Conservation (phyloP, 2,113 vertebrate species). For the Phainopepla nitens region DNA sequence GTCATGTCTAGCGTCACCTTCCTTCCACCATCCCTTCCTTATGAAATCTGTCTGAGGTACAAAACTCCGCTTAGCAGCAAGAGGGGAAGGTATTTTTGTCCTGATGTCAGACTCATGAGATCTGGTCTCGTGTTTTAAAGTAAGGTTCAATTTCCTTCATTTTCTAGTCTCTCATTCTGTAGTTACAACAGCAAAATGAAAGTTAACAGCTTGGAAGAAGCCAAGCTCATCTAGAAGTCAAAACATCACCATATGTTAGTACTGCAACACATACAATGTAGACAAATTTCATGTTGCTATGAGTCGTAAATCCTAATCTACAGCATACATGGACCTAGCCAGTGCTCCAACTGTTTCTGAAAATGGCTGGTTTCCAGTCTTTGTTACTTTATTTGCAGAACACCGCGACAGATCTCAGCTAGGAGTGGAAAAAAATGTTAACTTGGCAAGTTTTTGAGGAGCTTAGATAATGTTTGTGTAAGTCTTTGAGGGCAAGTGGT, state of each 20-base stretch:
- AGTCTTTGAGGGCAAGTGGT: not conserved
- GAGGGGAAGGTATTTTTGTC: not conserved
- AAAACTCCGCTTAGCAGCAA: not conserved
- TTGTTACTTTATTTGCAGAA: not conserved
- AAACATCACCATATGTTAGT: constrained; percentile 24
- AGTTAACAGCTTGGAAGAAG: constrained; percentile 25
- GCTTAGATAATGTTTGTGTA: not conserved
- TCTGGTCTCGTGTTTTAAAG: not conserved
- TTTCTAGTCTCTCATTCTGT: not conserved
- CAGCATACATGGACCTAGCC: not conserved
- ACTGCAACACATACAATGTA: not conserved
- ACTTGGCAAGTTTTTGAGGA: not conserved
- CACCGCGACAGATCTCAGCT: not conserved
- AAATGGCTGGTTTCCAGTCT: not conserved
- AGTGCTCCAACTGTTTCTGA: not conserved
- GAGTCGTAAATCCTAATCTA: not conserved
- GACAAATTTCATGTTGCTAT: not conserved
- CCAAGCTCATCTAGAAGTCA: not conserved
- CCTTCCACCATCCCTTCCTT: not conserved
- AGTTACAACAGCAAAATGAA: not conserved
- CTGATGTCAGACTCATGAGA: not conserved
- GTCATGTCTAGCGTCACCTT: not conserved
- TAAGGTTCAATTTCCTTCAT: not conserved
- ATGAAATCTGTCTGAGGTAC: not conserved
- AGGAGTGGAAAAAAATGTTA: not conserved